phyloP scores from a whole-genome alignment of 2,888 invertebrate species.

The Lapara coniferarum region DNA sequence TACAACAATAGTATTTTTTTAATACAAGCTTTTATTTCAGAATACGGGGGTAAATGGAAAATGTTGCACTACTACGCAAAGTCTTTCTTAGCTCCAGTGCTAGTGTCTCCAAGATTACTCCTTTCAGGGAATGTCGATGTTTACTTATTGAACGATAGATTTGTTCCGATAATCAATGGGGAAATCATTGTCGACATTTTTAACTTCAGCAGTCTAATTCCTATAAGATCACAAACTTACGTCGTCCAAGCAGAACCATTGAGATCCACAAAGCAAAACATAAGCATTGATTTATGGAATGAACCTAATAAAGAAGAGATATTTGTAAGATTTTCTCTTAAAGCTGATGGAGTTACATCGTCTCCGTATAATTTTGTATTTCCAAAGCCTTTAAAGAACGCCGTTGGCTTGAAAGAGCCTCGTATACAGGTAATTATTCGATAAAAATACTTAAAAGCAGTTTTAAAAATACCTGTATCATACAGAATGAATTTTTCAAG shows the following conservation, averaged over 20 bases:
- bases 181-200: conserved; percentile 83
- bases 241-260: conserved; percentile 52
- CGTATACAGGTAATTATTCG: conserved; percentile 76
- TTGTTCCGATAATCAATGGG: conserved; percentile 69
- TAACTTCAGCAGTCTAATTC: conserved; percentile 81
- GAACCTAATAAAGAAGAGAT: conserved; percentile 53
- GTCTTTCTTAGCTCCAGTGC: conserved; percentile 91
- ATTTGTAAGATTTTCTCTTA: conserved; percentile 79
- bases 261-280: conserved; percentile 57
- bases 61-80: conserved; percentile 95
- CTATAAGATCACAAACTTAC: conserved; percentile 57
- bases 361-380: conserved; percentile 88
- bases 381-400: conserved; percentile 83
- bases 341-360: conserved; percentile 64
- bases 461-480: too few relatives aligned
- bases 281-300: conserved; percentile 52
- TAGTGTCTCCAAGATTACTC: conserved; percentile 85
- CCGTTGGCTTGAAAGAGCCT: conserved; percentile 79
- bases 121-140: conserved; percentile 80
- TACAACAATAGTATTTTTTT: too few relatives aligned
- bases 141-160: conserved; percentile 86
- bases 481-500: too few relatives aligned
- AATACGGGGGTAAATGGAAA: conserved; percentile 91
- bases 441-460: neutral
- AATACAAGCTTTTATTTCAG: too few relatives aligned